Evolutionary conservation across 2,888 invertebrate genomes (phyloP).

Genomic region (Timema podura): DNA sequence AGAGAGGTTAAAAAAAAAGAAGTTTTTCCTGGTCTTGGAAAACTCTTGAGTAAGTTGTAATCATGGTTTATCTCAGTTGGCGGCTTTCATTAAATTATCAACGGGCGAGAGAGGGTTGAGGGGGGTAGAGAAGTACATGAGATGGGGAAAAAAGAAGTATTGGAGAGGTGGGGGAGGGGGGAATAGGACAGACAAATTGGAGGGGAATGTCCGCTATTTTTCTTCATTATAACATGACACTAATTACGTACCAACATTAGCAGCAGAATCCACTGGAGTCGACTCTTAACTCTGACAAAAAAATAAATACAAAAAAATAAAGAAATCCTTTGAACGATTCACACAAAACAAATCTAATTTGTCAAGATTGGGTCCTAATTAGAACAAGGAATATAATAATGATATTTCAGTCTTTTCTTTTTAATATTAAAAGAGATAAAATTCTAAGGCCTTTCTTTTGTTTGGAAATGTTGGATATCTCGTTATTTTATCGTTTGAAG

Average conservation of each 20-base stretch:
- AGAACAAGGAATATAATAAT: not conserved
- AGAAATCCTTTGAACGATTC: not conserved
- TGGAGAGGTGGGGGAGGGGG: too few relatives aligned
- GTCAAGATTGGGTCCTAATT: not conserved
- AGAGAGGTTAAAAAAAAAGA: not conserved
- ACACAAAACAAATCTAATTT: not conserved
- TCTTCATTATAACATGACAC: constrained; percentile 25
- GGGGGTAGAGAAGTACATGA: not conserved
- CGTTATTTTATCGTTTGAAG: too few relatives aligned
- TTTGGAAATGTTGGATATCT: too few relatives aligned
- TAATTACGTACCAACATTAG: constrained; percentile 21
- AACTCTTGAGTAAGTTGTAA: constrained; percentile 10
- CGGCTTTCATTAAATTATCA: constrained; percentile 24
- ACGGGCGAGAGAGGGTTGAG: not conserved
- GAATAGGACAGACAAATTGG: constrained; percentile 17
- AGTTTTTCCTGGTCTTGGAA: constrained; percentile 7
- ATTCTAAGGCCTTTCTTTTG: too few relatives aligned
- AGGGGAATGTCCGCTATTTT: constrained; percentile 19
- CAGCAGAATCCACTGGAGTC: not conserved
- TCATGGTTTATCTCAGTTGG: constrained; percentile 23
- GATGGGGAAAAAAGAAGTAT: not conserved
- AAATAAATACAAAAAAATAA: not conserved
- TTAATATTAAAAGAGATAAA: too few relatives aligned
- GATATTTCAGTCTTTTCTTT: too few relatives aligned
- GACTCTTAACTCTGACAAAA: too few relatives aligned